Conservation (phyloP, 2,888 invertebrate species). For the Cybosia mesomella region DNA sequence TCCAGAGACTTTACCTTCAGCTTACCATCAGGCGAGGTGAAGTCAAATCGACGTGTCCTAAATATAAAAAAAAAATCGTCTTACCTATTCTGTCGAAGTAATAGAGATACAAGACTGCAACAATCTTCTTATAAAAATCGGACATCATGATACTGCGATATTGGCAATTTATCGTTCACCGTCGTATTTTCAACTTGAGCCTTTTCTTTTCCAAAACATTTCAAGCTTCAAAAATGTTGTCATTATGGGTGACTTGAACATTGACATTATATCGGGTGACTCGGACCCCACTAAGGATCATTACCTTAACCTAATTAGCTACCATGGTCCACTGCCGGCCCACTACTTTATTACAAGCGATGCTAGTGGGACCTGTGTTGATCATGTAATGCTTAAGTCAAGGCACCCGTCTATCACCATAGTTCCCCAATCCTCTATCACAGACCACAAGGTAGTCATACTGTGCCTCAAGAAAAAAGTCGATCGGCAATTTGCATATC, state of each 20-base stretch:
- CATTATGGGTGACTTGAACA: slow-evolving; percentile 15
- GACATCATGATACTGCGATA: not conserved
- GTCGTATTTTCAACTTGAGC: not conserved
- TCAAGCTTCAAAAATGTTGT: slow-evolving; percentile 14
- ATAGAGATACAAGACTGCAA: not conserved
- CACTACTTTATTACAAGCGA: slow-evolving; percentile 16
- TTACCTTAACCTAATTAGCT: not conserved
- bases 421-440: not conserved
- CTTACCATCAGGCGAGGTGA: too few relatives aligned
- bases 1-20: too few relatives aligned
- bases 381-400: slow-evolving; percentile 13
- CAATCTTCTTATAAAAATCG: slow-evolving; percentile 5
- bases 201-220: not conserved
- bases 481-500: too few relatives aligned
- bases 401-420: not conserved
- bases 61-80: too few relatives aligned
- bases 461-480: too few relatives aligned
- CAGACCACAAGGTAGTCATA: slow-evolving; percentile 5
- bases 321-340: slow-evolving; percentile 12
- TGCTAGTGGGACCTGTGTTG: slow-evolving; percentile 7
- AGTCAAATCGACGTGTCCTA: too few relatives aligned
- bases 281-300: not conserved
- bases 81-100: not conserved
- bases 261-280: not conserved
- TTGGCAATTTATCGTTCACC: slow-evolving; percentile 4